Percentiles rank a stretch among this genome's conserved stretches.
Evolutionary conservation across 2,113 vertebrate genomes (phyloP).

Genomic region (Dicaeum eximium): DNA sequence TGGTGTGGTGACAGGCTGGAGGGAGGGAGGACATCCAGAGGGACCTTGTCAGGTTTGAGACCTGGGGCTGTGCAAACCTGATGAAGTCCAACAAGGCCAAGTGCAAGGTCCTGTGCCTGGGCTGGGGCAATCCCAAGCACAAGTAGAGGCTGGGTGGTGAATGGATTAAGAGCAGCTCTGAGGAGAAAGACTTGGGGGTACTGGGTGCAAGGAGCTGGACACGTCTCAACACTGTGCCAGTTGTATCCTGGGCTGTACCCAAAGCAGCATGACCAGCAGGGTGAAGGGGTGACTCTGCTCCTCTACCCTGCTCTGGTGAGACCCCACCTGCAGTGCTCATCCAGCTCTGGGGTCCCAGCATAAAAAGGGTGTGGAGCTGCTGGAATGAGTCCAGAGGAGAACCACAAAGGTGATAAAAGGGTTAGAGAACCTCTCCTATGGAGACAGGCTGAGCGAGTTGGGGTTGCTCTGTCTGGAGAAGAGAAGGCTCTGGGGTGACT

Average conservation of each 20-base stretch:
- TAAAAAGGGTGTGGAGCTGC: neutral
- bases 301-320: neutral
- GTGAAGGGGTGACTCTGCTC: neutral
- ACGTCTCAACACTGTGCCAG: neutral
- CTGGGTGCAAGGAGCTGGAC: neutral
- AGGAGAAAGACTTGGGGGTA: neutral
- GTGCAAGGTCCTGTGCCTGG: neutral
- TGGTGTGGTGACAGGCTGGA: neutral
- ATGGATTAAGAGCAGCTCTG: neutral
- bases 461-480: neutral
- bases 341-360: neutral
- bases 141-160: neutral
- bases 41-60: neutral
- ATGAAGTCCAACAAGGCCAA: too few species aligned
- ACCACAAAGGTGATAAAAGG: neutral
- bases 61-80: accelerated
- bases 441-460: neutral
- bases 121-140: neutral
- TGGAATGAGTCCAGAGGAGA: neutral
- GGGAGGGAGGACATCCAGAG: neutral
- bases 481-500: neutral
- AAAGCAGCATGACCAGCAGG: neutral
- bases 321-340: neutral
- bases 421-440: neutral
- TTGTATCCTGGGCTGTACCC: neutral